Evolutionary conservation across 2,797 vertebrate species (phyloP), one percentile per base, ranked within the genome.

Genomic region (Babyrousa celebensis): DNA sequence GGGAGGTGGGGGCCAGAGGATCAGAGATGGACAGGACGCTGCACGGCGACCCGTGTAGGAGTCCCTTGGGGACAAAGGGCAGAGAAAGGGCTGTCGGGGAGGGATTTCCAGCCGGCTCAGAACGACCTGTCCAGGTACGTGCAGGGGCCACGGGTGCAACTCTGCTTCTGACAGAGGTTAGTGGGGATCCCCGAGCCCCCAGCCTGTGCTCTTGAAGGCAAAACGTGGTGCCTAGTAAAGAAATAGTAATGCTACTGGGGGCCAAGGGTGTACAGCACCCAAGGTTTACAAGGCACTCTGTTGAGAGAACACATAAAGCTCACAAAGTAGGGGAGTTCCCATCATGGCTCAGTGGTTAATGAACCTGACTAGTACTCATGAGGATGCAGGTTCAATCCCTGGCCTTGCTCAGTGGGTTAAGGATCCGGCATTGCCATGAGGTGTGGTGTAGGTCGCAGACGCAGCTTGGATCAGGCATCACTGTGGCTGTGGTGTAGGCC

Each of bases 31-130:
- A 67, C 0, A 6, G 40, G 12, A 29, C 0, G 0, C 27, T 25
- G 16, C 0, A 1, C 0, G 4, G 4, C 2, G n/a, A 0, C 1
- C 1, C 0, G 10, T 2, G n/a, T 36, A 18, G 23, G 4, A 58
- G 52, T 18, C 40, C 60, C 82, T 0, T n/a, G 27, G 36, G 29
- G 27, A 40, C 36, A 2, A 18, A 1, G 12, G 17, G 48, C 86
- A 65, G 60, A 12, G 63, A 40, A 3, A 0, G 1, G 4, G n/a
- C 43, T 25, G 1, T 14, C 1, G 21, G 5, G 43, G 9, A 25
- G 11, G 21, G 40, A 23, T 4, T 3, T 36, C 4, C 11, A 43
- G 25, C 1, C 12, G 0, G 0, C 48, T 18, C 5, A 6, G 32
- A 2, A 48, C 1, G 6, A 23, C 12, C 78, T 4, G 36, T 25